Percentiles rank a stretch among this genome's conserved stretches.
These are phyloP conservation scores for Plebejus anna DNA, from an alignment of 2,888 invertebrate species.

Conservation along the genomic window DNA sequence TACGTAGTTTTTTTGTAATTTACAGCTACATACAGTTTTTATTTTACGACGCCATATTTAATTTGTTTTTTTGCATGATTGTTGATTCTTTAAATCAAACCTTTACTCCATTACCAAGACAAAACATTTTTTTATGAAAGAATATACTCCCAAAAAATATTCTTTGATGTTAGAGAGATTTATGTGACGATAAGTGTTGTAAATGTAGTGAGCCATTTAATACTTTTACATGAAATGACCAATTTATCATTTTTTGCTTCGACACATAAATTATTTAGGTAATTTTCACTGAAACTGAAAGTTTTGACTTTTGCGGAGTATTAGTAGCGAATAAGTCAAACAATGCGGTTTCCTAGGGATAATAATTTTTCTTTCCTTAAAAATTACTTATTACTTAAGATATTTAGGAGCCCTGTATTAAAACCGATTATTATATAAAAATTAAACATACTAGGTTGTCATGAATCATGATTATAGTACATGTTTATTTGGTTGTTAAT, in stretches of 20 bases:
- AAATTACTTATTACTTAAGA: no score
- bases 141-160: not conserved
- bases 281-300: not conserved
- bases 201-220: not conserved
- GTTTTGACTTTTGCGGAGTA: no score
- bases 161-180: constrained; percentile 14
- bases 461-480: no score
- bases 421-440: no score
- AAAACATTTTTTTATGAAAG: not conserved
- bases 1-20: not conserved
- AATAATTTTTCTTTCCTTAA: no score
- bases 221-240: not conserved
- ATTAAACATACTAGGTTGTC: no score
- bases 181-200: constrained; percentile 8
- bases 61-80: not conserved
- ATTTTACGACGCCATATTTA: not conserved
- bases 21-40: not conserved
- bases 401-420: no score
- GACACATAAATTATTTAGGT: not conserved
- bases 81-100: not conserved
- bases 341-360: not conserved
- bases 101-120: not conserved
- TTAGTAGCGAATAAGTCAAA: not conserved
- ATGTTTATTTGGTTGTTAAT: not conserved
- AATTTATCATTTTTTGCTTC: not conserved